Evolutionary conservation across 2,888 invertebrate genomes (phyloP), one percentile per base, ranked within the genome.

Genomic region (Temnothorax ravouxi): DNA sequence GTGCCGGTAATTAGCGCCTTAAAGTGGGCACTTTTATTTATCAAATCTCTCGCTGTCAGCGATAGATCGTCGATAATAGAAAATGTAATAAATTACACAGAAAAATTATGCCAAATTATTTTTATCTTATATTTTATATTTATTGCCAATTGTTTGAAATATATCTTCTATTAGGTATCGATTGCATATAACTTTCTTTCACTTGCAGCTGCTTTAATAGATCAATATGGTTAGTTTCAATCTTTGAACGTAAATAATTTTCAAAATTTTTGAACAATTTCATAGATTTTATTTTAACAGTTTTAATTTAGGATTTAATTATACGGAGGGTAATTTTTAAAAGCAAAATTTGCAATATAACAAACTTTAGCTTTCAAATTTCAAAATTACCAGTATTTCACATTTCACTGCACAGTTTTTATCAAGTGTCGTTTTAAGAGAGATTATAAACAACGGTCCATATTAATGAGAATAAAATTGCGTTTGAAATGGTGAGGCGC

Each of bases 381-480:
- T 25, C 21, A 25, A 41, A 72, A 56, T 56, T 56, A 29, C 29
- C 18, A 67, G 18, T 56, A 72, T 44, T 72, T 56, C 0, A 18
- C 34, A 34, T 34, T 6, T 34, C 3, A 34, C 34, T 6, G 9
- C 38, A 21, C 34, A 76, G 21, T 76, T 62, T 9, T 34, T 50
- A 21, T 47, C 1, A 9, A 71, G 29, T 61, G 29, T 41, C n/a
- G 9, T 50, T 67, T 44, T 62, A 38, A 38, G 21, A 38, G 21
- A 21, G 71, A 61, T 71, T 47, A 50, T 50, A 61, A 71, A 38
- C 34, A 47, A 50, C 4, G 41, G 54, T 29, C 15, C 8, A 59
- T 61, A 80, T 61, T 80, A 80, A 80, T 80, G 79, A 80, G 59
- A 71, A 71, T 61, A 25, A 80, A 80, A 69, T 71, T 71, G 21